Percentiles rank a stretch among this genome's conserved stretches.
These are phyloP conservation scores for Trissoscelio sp. DNA, from an alignment of 2,888 invertebrate species.

Conservation along the genomic window DNA sequence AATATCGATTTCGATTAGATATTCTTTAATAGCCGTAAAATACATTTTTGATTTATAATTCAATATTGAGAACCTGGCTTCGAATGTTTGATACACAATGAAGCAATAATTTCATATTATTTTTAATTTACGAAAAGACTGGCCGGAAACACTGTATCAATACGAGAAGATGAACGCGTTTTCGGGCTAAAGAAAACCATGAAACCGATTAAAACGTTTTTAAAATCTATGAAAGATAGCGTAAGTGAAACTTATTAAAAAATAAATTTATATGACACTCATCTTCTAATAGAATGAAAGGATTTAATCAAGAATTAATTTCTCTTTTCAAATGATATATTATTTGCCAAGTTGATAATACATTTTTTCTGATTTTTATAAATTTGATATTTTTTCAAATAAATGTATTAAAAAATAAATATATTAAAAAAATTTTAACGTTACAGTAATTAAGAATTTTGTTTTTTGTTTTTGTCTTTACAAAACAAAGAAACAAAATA, in stretches of 20 bases:
- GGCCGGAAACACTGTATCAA: constrained; percentile 21
- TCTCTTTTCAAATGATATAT: constrained; percentile 15
- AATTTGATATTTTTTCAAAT: background rate
- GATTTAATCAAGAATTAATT: constrained; percentile 45
- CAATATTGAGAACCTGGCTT: constrained; percentile 49
- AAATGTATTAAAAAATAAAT: too few species aligned
- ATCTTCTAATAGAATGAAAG: constrained; percentile 33
- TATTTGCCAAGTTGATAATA: background rate
- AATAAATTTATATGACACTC: constrained; percentile 48
- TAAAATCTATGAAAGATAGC: constrained; percentile 4
- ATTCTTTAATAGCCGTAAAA: constrained; percentile 50
- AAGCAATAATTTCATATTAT: constrained; percentile 57
- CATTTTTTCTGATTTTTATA: background rate
- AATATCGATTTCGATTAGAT: constrained; percentile 5
- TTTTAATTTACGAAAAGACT: constrained; percentile 38
- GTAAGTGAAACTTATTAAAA: constrained; percentile 57
- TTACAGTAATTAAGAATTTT: too few species aligned
- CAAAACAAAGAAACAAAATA: too few species aligned
- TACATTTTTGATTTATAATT: constrained; percentile 64
- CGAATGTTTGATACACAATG: constrained; percentile 53
- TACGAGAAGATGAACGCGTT: constrained; percentile 47
- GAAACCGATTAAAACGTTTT: constrained; percentile 54
- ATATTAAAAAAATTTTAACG: too few species aligned
- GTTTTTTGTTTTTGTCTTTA: too few species aligned
- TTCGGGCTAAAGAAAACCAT: constrained; percentile 31